Percentiles rank a stretch among this genome's conserved stretches.
Conservation (phyloP, 2,113 vertebrate genomes). For the Alligator sinensis region DNA sequence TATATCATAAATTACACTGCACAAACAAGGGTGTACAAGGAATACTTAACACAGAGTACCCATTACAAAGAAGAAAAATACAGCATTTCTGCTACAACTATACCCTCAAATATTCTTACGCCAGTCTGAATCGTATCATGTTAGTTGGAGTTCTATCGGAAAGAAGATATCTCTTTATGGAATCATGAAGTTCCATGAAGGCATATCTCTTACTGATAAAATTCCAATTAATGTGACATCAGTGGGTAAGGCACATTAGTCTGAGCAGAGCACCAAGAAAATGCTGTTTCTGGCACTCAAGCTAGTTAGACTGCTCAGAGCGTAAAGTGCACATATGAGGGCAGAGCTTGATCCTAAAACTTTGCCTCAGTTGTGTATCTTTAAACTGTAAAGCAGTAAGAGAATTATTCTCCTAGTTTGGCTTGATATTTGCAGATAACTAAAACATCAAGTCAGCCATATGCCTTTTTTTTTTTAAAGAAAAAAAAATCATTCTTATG, state of each 20-base stretch:
- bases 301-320: neutral
- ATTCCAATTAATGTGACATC: neutral
- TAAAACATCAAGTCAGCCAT: neutral
- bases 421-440: neutral
- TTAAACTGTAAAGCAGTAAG: neutral
- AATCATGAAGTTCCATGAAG: neutral
- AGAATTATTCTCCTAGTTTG: neutral
- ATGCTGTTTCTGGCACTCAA: neutral
- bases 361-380: neutral
- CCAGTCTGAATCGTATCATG: neutral
- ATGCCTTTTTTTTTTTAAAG: neutral
- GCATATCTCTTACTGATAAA: neutral
- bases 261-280: too few relatives aligned
- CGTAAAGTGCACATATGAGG: neutral
- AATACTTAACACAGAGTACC: neutral
- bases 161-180: neutral
- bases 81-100: neutral
- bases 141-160: too few relatives aligned
- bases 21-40: neutral
- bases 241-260: neutral
- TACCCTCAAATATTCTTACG: neutral
- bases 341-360: neutral
- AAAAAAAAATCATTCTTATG: neutral
- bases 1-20: too few relatives aligned
- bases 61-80: neutral